These are phyloP conservation scores for Philereme transversata DNA, from an alignment of 2,888 invertebrate genomes.

Conservation along the genomic window DNA sequence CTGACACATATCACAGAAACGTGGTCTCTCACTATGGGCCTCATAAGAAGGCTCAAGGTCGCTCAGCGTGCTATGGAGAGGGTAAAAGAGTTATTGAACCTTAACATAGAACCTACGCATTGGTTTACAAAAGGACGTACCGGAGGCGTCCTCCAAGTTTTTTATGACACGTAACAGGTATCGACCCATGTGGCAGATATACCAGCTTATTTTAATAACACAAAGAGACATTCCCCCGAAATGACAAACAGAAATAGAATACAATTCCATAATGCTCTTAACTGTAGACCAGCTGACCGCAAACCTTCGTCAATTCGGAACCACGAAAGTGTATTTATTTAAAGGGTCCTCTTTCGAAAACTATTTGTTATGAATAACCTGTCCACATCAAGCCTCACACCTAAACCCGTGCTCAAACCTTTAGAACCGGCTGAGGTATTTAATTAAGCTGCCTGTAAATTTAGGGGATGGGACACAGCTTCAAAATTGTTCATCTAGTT, in stretches of 20 bases:
- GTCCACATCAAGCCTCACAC: slow-evolving; percentile 28
- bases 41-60: no score
- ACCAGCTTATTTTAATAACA: no score
- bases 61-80: no score
- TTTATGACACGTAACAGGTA: no score
- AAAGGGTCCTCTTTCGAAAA: slow-evolving; percentile 16
- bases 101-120: no score
- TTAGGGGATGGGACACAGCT: slow-evolving; percentile 27
- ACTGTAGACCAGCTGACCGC: slow-evolving; percentile 4
- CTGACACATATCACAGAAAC: no score
- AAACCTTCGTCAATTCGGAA: slow-evolving; percentile 22
- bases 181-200: no score
- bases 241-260: not conserved
- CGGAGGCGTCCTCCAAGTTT: no score
- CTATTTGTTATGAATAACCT: slow-evolving; percentile 28
- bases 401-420: slow-evolving; percentile 31
- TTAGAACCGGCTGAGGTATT: slow-evolving; percentile 43
- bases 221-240: not conserved
- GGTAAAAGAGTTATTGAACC: no score
- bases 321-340: slow-evolving; percentile 19
- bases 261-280: not conserved
- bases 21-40: no score
- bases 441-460: slow-evolving; percentile 48
- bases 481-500: not conserved
- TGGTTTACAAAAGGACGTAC: no score